Conservation (phyloP, 2,797 vertebrate genomes). For the Danionella dracula region DNA sequence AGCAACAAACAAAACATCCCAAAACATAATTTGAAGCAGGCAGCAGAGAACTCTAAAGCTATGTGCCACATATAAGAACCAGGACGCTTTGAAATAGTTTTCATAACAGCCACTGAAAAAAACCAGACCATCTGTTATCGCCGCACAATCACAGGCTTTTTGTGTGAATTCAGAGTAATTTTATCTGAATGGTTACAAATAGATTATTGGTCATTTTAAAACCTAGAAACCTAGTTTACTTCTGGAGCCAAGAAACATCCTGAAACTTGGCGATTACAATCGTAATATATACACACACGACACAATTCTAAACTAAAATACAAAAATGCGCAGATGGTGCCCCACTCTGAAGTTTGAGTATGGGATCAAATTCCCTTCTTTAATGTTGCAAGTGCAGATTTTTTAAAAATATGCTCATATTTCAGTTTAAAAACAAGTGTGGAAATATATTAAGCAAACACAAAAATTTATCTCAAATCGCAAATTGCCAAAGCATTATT, state of each 20-base stretch:
- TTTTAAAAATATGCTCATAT: too few relatives aligned
- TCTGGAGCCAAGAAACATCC: background rate
- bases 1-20: background rate
- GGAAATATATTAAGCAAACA: too few relatives aligned
- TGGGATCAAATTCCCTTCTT: too few relatives aligned
- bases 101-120: slow-evolving; percentile 18
- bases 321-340: too few relatives aligned
- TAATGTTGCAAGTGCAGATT: too few relatives aligned
- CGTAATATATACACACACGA: too few relatives aligned
- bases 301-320: too few relatives aligned
- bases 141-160: background rate
- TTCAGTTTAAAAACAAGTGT: too few relatives aligned
- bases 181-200: background rate
- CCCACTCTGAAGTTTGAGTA: too few relatives aligned
- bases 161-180: background rate
- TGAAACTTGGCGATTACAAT: background rate
- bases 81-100: slow-evolving; percentile 11
- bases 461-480: too few relatives aligned
- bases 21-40: background rate
- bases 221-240: slow-evolving; percentile 27
- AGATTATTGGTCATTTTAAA: slow-evolving; percentile 2
- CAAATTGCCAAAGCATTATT: too few relatives aligned
- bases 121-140: slow-evolving; percentile 28
- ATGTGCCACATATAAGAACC: slow-evolving; percentile 4
- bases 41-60: background rate